Evolutionary conservation across 37 sponge, comb jelly and placozoan genomes (phyloP), one percentile per base, ranked within the genome.

Genomic region (Agelas oroides): DNA sequence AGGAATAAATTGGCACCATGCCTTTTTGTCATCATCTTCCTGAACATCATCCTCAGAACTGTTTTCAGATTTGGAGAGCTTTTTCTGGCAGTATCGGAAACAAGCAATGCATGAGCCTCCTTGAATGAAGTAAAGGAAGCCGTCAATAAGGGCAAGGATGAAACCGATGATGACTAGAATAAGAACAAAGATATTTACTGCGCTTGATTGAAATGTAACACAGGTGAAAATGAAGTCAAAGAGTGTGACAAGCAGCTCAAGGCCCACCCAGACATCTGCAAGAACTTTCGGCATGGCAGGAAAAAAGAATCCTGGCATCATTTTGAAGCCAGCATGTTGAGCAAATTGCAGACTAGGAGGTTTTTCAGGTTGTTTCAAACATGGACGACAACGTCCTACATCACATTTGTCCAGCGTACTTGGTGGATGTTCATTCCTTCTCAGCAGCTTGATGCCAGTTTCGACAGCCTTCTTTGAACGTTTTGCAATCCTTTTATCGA

Each of bases 211-310:
- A 33, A 69, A 31, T 19, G 60, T 35, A 17, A 58, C 46, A 23
- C 28, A 33, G 16, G 41, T 28, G 28, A 82, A 59, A 0, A 71
- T 2, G 15, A 82, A 38, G 17, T 72, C 39, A 36, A 35, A 72
- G 12, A 82, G 14, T 34, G 73, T 60, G 24, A 82, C 16, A n/a
- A 58, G 1, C 11, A 82, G 63, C 63, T 82, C 73, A 11, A 34
- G 20, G n/a, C 31, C 24, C 0, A 82, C 64, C 83, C 83, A 82
- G 38, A 71, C 19, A 34, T 57, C 73, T 15, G 32, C 37, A 12
- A 82, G n/a, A 5, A 82, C 18, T 5, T 34, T 71, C 6, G 83
- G 83, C 0, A 82, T 18, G 40, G 73, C 83, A 25, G 83, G 83
- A 31, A 72, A 58, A 11, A 82, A 32, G 25, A 82, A 60, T 0